Evolutionary conservation across 2,888 invertebrate species (phyloP).

Genomic region (Eupsilia transversa): DNA sequence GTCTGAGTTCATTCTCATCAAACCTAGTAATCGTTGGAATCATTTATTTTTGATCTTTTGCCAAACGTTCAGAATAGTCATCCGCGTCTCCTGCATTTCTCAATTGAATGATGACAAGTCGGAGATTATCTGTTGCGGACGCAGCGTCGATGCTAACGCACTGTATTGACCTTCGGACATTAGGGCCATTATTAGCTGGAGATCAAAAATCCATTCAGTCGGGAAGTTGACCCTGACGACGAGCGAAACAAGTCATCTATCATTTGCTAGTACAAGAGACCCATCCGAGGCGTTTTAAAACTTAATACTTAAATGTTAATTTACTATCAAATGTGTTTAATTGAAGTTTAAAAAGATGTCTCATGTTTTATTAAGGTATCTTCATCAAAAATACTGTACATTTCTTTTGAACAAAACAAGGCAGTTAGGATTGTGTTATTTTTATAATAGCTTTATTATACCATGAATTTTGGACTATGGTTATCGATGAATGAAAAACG

Average conservation of each 20-base stretch:
- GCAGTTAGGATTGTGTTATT: conserved; percentile 14
- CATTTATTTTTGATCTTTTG: conserved; percentile 66
- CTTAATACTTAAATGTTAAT: background rate
- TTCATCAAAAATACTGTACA: background rate
- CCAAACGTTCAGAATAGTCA: conserved; percentile 58
- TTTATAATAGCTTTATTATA: conserved; percentile 5
- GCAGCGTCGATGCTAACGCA: conserved; percentile 30
- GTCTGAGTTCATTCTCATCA: conserved; percentile 26
- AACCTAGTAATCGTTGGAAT: conserved; percentile 57
- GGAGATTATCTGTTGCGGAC: conserved; percentile 16
- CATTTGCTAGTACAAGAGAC: conserved; percentile 9
- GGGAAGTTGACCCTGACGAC: conserved; percentile 34
- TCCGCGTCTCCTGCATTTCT: conserved; percentile 29
- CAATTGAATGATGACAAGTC: conserved; percentile 28
- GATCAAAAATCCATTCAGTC: conserved; percentile 45
- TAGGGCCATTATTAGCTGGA: conserved; percentile 44
- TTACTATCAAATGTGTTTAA: background rate
- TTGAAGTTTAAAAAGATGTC: background rate
- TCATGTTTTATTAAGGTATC: background rate
- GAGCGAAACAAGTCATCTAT: conserved; percentile 17
- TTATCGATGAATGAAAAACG: conserved; percentile 22
- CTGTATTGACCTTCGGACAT: conserved; percentile 47
- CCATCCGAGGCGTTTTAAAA: background rate
- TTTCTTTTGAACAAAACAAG: background rate
- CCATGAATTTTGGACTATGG: conserved; percentile 29